phyloP scores from a whole-genome alignment of 1,140 invertebrate species.

The Bombus pyrosoma region DNA sequence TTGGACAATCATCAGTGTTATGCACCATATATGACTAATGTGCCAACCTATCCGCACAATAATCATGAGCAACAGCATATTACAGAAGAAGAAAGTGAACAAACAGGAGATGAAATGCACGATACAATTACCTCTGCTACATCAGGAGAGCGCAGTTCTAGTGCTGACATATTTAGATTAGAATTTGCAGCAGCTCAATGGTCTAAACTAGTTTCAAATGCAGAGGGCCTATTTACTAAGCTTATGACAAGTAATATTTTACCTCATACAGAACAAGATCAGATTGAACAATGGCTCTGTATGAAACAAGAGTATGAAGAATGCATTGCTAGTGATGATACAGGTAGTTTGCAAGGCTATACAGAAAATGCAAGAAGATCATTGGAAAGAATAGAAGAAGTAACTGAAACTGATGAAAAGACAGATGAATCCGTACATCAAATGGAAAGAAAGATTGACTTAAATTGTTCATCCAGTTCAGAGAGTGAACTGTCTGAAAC shows the following conservation, averaged over 20 bases:
- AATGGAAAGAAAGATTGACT: constrained; percentile 69
- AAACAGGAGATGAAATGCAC: constrained; percentile 73
- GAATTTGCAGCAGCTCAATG: constrained; percentile 92
- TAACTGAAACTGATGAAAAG: constrained; percentile 82
- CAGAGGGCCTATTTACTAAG: constrained; percentile 91
- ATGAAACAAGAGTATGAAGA: constrained; percentile 93
- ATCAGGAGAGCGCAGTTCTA: constrained; percentile 77
- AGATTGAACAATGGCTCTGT: constrained; percentile 93
- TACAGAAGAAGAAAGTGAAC: constrained; percentile 76
- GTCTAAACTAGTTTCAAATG: constrained; percentile 91
- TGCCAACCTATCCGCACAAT: constrained; percentile 69
- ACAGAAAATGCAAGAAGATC: constrained; percentile 83
- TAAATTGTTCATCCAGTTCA: constrained; percentile 70
- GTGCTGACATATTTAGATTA: constrained; percentile 85
- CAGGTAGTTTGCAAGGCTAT: constrained; percentile 76
- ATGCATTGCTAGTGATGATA: constrained; percentile 87
- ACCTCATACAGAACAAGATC: constrained; percentile 87
- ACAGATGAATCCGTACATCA: constrained; percentile 77
- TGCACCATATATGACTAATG: constrained; percentile 69
- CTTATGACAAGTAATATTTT: constrained; percentile 84
- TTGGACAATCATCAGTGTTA: constrained; percentile 77
- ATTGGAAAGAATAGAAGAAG: constrained; percentile 86
- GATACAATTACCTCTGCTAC: constrained; percentile 79
- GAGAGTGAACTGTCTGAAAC: constrained; percentile 82
- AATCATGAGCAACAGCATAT: constrained; percentile 64